These are phyloP conservation scores for Spheniscus humboldti DNA, from an alignment of 2,797 vertebrate genomes.

Conservation along the genomic window DNA sequence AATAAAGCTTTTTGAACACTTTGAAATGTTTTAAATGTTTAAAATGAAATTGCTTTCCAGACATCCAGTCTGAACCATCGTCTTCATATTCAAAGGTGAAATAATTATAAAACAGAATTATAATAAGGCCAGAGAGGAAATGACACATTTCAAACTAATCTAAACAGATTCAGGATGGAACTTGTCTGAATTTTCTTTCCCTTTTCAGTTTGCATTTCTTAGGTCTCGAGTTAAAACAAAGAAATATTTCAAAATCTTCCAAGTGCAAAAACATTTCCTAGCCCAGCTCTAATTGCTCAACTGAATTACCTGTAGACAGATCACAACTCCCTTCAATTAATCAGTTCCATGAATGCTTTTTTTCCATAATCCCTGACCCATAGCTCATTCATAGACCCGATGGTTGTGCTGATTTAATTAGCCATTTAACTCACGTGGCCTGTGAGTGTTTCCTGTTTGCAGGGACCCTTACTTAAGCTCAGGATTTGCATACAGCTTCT, in stretches of 20 bases:
- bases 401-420: conserved; percentile 25
- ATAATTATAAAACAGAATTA: not conserved
- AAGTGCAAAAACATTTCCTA: not conserved
- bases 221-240: not conserved
- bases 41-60: not conserved
- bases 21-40: not conserved
- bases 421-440: not conserved
- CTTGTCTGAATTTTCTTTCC: not conserved
- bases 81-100: not conserved
- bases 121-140: not conserved
- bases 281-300: not conserved
- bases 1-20: not conserved
- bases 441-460: not conserved
- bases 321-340: conserved; percentile 15
- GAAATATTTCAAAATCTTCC: not conserved
- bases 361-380: not conserved
- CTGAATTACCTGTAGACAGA: conserved; percentile 13
- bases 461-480: not conserved
- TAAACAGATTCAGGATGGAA: not conserved
- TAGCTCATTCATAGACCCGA: not conserved
- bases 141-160: not conserved
- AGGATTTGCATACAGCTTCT: conserved; percentile 1
- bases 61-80: not conserved
- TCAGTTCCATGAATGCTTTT: not conserved
- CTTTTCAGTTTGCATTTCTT: not conserved